These are phyloP conservation scores for Rhinolophus sinicus DNA, from an alignment of 2,113 vertebrate species.

Conservation along the genomic window DNA sequence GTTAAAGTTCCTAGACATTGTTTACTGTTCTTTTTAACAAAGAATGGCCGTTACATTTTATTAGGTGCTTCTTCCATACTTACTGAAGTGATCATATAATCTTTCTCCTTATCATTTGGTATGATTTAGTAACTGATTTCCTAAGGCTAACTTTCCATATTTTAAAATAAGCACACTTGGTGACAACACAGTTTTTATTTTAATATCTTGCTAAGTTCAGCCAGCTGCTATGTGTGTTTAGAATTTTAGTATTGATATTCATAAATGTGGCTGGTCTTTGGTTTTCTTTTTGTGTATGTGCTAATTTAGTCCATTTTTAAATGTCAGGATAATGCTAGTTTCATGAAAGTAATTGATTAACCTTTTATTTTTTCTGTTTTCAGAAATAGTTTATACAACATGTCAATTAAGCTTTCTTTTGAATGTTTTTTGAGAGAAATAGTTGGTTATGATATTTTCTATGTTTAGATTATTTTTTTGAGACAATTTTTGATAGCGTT, in stretches of 20 bases:
- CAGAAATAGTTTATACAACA: constrained; percentile 24
- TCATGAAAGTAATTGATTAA: constrained; percentile 44
- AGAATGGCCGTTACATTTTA: not conserved
- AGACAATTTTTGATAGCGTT: constrained; percentile 24
- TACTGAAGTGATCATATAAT: not conserved
- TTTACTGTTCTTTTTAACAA: not conserved
- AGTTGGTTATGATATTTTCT: constrained; percentile 12
- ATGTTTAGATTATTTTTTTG: not conserved
- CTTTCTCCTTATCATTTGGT: not conserved
- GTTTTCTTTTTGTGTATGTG: constrained; percentile 1
- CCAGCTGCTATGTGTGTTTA: constrained; percentile 4
- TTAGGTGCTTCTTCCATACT: not conserved
- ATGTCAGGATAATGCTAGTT: constrained; percentile 40
- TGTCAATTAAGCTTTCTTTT: not conserved
- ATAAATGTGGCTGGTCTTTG: not conserved
- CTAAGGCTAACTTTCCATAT: not conserved
- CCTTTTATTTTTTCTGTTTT: constrained; percentile 33
- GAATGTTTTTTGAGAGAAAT: not conserved
- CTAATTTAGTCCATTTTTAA: constrained; percentile 44
- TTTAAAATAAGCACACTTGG: constrained; percentile 3
- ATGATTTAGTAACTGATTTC: not conserved
- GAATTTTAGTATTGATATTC: constrained; percentile 38
- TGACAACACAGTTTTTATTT: constrained; percentile 11
- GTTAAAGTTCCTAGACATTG: not conserved
- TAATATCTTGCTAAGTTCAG: not conserved